phyloP scores from a whole-genome alignment of 2,888 invertebrate genomes.

The Hanleya hanleyi region DNA sequence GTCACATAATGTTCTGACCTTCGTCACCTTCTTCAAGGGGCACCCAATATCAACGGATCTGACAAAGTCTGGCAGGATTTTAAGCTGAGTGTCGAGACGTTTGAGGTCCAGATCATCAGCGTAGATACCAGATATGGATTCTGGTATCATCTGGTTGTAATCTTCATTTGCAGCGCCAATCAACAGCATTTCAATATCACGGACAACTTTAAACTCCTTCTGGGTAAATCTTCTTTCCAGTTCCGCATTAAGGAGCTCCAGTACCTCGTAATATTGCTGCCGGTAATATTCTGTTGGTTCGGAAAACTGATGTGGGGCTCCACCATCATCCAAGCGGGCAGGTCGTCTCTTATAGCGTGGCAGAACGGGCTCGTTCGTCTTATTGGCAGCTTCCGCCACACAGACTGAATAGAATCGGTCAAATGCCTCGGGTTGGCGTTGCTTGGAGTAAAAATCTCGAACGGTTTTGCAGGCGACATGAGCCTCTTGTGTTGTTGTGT shows the following conservation, averaged over 20 bases:
- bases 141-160: slow-evolving; percentile 2
- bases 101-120: slow-evolving; percentile 14
- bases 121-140: slow-evolving; percentile 14
- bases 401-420: slow-evolving; percentile 12
- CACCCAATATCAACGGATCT: too few relatives aligned
- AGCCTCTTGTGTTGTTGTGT: slow-evolving; percentile 21
- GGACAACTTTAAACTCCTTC: slow-evolving; percentile 5
- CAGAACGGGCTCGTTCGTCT: slow-evolving; percentile 18
- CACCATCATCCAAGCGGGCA: slow-evolving; percentile 18
- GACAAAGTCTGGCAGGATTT: slow-evolving; percentile 15
- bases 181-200: slow-evolving; percentile 19
- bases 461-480: background rate
- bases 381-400: background rate
- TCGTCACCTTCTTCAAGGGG: too few relatives aligned
- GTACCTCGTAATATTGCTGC: slow-evolving; percentile 20
- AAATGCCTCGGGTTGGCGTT: slow-evolving; percentile 21
- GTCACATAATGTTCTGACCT: too few relatives aligned
- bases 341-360: slow-evolving; percentile 13
- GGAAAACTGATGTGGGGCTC: slow-evolving; percentile 12
- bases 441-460: slow-evolving; percentile 9
- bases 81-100: slow-evolving; percentile 3
- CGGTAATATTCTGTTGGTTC: slow-evolving; percentile 15
- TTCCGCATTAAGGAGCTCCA: slow-evolving; percentile 18
- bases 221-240: slow-evolving; percentile 18
- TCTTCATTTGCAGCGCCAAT: slow-evolving; percentile 21